Evolutionary conservation across 2,888 invertebrate species (phyloP).

Genomic region (Kuschelorhynchus macadamiae): DNA sequence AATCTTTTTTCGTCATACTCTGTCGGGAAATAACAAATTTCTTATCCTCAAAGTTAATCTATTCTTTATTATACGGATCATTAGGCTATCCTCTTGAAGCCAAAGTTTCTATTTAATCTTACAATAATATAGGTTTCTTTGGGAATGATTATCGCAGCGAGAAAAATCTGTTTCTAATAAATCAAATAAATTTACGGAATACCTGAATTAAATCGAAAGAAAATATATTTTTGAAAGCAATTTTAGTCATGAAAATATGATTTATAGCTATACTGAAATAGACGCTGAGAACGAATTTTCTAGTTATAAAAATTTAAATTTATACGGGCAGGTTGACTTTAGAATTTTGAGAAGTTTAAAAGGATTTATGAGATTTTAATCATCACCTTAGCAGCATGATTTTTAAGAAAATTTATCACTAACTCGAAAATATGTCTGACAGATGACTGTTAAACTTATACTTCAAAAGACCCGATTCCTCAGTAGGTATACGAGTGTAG

Average conservation of each 20-base stretch:
- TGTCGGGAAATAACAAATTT: no score
- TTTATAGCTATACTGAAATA: conserved; percentile 27
- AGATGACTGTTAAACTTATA: no score
- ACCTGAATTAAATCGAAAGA: conserved; percentile 40
- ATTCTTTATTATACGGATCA: conserved; percentile 41
- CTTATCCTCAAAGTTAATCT: no score
- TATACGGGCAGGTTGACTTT: conserved; percentile 14
- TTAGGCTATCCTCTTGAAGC: conserved; percentile 35
- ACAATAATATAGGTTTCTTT: conserved; percentile 32
- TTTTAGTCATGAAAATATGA: conserved; percentile 36
- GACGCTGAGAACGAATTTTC: conserved; percentile 29
- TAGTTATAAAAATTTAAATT: conserved; percentile 35
- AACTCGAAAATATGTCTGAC: no score
- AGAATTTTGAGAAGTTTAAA: conserved; percentile 4
- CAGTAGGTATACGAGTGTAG: no score
- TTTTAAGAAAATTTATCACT: no score
- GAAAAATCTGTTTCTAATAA: conserved; percentile 45
- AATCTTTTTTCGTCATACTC: no score
- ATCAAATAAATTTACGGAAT: conserved; percentile 41
- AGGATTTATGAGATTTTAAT: conserved; percentile 8
- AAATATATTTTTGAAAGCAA: conserved; percentile 42
- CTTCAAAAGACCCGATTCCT: no score
- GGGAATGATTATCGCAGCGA: conserved; percentile 29
- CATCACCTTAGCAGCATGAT: background rate
- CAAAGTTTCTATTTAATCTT: conserved; percentile 44